Conservation (phyloP, 1,140 invertebrate genomes). For the Euura saliciscinereae region DNA sequence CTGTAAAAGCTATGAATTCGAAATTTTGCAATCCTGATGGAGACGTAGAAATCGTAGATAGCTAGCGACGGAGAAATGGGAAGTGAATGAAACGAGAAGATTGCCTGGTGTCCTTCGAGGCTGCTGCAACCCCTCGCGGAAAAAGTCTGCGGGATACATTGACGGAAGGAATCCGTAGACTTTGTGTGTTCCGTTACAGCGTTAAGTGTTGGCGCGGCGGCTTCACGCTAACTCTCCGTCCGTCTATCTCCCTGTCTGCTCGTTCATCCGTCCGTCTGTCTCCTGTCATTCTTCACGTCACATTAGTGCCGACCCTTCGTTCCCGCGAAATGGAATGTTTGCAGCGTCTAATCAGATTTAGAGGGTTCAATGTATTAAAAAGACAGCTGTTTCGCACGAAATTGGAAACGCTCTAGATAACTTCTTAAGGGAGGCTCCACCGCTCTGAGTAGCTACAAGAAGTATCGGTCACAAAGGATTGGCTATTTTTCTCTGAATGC, state of each 20-base stretch:
- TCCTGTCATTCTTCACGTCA: constrained; percentile 21
- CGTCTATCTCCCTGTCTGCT: not conserved
- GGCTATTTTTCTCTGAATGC: too few species aligned
- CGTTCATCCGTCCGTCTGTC: constrained; percentile 19
- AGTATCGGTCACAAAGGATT: too few species aligned
- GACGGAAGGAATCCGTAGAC: not conserved
- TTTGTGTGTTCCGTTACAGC: not conserved
- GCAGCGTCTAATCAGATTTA: constrained; percentile 23
- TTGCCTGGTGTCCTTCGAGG: not conserved
- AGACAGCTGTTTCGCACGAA: constrained; percentile 8
- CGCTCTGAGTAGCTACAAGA: too few species aligned
- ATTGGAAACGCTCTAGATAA: too few species aligned
- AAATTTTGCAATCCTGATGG: not conserved
- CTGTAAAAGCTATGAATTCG: not conserved
- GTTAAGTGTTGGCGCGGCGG: not conserved
- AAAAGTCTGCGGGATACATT: not conserved
- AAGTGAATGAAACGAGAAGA: not conserved
- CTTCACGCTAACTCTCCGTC: not conserved
- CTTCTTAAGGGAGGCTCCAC: too few species aligned
- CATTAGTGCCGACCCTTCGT: constrained; percentile 12
- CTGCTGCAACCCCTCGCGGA: too few species aligned
- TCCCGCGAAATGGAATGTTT: constrained; percentile 13
- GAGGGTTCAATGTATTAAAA: constrained; percentile 19
- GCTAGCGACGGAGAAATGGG: not conserved
- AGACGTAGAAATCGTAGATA: too few species aligned